phyloP scores from a whole-genome alignment of 2,113 vertebrate species.

The Oreotragus oreotragus region DNA sequence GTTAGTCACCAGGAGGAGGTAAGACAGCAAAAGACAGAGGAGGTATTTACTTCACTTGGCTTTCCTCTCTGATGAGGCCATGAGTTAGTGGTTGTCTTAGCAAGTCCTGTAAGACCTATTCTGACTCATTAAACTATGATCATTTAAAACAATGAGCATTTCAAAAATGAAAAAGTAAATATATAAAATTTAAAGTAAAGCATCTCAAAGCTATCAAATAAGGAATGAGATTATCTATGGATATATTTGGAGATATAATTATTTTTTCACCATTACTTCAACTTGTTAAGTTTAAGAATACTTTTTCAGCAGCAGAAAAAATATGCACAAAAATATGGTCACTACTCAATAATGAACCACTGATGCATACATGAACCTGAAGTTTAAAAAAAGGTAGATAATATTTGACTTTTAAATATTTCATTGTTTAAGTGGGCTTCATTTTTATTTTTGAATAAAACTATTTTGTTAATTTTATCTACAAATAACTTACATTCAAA shows the following conservation, averaged over 20 bases:
- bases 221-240: background rate
- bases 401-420: background rate
- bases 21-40: background rate
- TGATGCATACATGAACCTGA: background rate
- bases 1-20: background rate
- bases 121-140: background rate
- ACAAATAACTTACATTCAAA: too few relatives aligned
- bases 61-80: background rate
- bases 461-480: too few relatives aligned
- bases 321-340: too few relatives aligned
- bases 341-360: background rate
- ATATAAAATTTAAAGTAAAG: background rate
- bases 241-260: background rate
- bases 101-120: background rate
- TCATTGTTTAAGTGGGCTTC: background rate
- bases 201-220: background rate
- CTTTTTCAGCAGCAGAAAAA: too few relatives aligned
- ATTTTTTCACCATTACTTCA: background rate
- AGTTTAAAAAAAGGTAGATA: background rate
- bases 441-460: background rate
- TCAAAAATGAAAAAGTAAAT: background rate
- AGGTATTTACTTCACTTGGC: background rate
- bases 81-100: background rate
- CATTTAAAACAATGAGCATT: background rate
- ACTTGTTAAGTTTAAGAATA: background rate